Percentiles rank a stretch among this genome's conserved stretches.
Evolutionary conservation across 2,797 vertebrate species (phyloP).

Genomic region (Coregonus suidteri): DNA sequence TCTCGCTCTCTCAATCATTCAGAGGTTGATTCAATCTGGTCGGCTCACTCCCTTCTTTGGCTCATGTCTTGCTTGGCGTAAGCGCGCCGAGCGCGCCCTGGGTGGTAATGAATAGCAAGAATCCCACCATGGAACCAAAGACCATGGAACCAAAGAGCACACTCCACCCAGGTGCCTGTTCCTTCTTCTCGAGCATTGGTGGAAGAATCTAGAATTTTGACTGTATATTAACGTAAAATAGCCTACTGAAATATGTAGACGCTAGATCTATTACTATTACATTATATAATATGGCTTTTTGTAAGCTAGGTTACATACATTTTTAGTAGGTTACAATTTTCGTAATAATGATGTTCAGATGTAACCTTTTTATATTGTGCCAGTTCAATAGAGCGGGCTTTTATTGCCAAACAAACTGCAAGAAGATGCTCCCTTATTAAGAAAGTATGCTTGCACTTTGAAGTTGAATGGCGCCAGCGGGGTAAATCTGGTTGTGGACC

Average conservation of each 20-base stretch:
- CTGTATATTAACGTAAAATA: not conserved
- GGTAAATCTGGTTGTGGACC: not conserved
- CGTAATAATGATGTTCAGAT: not conserved
- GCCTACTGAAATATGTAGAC: not conserved
- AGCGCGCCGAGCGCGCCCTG: conserved; percentile 17
- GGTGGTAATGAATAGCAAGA: not conserved
- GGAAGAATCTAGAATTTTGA: too few species aligned
- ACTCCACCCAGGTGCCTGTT: not conserved
- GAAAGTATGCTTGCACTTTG: not conserved
- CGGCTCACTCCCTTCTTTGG: conserved; percentile 61
- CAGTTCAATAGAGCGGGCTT: not conserved
- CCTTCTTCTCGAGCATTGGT: too few species aligned
- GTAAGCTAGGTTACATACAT: not conserved
- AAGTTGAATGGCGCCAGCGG: not conserved
- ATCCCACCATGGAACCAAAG: not conserved
- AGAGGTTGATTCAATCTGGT: conserved; percentile 11
- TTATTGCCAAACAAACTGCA: too few species aligned
- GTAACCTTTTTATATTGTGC: not conserved
- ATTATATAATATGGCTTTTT: not conserved
- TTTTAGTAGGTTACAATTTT: not conserved
- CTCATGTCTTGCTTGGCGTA: conserved; percentile 44
- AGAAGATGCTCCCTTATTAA: not conserved
- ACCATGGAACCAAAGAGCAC: not conserved
- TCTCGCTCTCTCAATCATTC: not conserved
- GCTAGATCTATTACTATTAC: not conserved